Evolutionary conservation across 2,888 invertebrate genomes (phyloP), one percentile per base, ranked within the genome.

Genomic region (Agrochola lota): DNA sequence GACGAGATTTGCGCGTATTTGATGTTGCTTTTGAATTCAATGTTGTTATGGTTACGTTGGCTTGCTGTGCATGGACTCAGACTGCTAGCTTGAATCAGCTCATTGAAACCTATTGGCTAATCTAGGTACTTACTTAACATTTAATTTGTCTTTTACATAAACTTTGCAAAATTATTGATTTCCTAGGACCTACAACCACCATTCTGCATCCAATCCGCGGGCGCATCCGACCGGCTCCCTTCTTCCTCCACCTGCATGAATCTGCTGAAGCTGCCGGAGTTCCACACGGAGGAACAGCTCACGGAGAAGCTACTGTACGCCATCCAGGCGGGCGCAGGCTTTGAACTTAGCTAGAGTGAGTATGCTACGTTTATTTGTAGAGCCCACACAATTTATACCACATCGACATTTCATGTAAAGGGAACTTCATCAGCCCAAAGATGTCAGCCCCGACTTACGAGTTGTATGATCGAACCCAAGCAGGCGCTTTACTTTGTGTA

Each of bases 221-320:
- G 99, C 20, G 97, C 97, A 69, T 98, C 98, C 87, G 99, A 99
- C 93, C 98, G 99, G 23, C 97, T 99, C 91, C 99, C 99, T 0
- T 99, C 99, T 20, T 99, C 99, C 15, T 99, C 99, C 94, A 99
- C 99, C 8, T 99, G 99, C 93, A 99, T 99, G 98, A 99, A 99
- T 97, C 97, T 99, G 83, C 97, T 99, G 81, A 99, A 99, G 96
- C 97, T 99, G 88, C 99, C 99, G 0, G 98, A 99, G 91, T 99
- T 99, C 93, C 97, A 97, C 83, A 98, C 98, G 70, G 98, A 98
- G 89, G 97, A 97, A 76, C 97, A 97, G 75, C 96, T 99, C 91
- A 97, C 97, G 60, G 98, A 98, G 89, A 99, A 99, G 94, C 97
- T 99, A 77, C 95, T 99, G 17, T 99, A 99, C 92, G 99, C 99